phyloP scores from a whole-genome alignment of 2,113 vertebrate species.

The Glaucidium brasilianum region DNA sequence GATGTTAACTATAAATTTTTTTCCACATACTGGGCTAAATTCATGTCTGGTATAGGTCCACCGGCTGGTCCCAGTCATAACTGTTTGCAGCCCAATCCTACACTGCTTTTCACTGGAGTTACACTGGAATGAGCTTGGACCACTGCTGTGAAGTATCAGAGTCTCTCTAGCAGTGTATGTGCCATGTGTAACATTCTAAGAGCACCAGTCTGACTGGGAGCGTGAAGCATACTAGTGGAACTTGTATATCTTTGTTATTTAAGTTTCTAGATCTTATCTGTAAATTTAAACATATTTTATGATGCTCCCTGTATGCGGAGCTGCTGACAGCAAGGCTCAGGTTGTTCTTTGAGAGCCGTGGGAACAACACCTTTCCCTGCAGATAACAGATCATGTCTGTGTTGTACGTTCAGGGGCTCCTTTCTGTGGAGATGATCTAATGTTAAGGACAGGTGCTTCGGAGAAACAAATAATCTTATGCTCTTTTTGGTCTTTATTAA shows the following conservation, averaged over 20 bases:
- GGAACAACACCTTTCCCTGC: constrained; percentile 46
- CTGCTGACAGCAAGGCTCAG: not conserved
- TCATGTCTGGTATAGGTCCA: not conserved
- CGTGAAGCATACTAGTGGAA: not conserved
- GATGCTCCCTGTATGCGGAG: not conserved
- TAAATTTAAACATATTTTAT: not conserved
- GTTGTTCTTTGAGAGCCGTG: constrained; percentile 65
- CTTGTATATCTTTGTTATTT: not conserved
- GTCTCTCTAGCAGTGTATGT: not conserved
- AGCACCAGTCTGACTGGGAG: not conserved
- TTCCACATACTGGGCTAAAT: not conserved
- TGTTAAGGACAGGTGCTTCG: constrained; percentile 61
- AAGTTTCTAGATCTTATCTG: not conserved
- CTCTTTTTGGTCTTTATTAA: constrained; percentile 60
- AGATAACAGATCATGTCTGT: constrained; percentile 15
- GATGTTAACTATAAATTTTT: not conserved
- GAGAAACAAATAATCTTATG: constrained; percentile 57
- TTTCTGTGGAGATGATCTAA: constrained; percentile 41
- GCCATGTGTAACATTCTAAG: not conserved
- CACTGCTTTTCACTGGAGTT: not conserved
- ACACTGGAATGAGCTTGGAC: not conserved
- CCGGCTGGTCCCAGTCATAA: not conserved
- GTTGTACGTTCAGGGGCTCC: not conserved
- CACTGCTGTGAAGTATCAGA: not conserved
- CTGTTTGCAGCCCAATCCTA: not conserved